Evolutionary conservation across 2,113 vertebrate species (phyloP).

Genomic region (Cyrtonyx montezumae): DNA sequence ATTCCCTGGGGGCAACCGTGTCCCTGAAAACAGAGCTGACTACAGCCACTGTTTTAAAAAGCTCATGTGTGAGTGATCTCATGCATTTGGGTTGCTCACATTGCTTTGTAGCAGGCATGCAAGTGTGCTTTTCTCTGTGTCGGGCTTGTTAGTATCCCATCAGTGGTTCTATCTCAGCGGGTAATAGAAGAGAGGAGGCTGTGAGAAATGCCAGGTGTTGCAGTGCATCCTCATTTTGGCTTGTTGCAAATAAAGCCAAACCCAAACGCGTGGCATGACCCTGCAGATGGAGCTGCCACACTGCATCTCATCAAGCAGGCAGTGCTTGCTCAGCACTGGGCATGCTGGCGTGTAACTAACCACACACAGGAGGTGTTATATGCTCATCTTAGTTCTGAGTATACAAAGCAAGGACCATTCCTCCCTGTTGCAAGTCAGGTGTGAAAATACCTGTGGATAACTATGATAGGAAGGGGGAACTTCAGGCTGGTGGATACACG

Average conservation of each 20-base stretch:
- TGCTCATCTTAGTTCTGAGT: background rate
- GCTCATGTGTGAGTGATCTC: background rate
- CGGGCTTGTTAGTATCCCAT: background rate
- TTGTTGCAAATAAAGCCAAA: background rate
- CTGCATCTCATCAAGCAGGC: background rate
- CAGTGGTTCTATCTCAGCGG: background rate
- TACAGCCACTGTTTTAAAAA: background rate
- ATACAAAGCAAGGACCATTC: background rate
- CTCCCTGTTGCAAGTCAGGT: background rate
- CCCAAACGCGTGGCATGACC: background rate
- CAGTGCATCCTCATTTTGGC: background rate
- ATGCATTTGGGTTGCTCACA: background rate
- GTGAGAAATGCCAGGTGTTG: background rate
- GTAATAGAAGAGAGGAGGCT: background rate
- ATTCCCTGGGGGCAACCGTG: background rate
- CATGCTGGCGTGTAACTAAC: background rate
- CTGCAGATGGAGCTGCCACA: background rate
- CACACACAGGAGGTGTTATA: background rate
- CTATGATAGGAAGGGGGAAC: background rate
- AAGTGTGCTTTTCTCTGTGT: background rate
- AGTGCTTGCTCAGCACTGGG: background rate
- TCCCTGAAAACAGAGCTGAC: background rate
- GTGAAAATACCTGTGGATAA: background rate
- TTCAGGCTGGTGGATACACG: background rate
- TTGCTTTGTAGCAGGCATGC: background rate